These are phyloP conservation scores for Lepus townsendii DNA, from an alignment of 2,797 vertebrate genomes.

Conservation along the genomic window DNA sequence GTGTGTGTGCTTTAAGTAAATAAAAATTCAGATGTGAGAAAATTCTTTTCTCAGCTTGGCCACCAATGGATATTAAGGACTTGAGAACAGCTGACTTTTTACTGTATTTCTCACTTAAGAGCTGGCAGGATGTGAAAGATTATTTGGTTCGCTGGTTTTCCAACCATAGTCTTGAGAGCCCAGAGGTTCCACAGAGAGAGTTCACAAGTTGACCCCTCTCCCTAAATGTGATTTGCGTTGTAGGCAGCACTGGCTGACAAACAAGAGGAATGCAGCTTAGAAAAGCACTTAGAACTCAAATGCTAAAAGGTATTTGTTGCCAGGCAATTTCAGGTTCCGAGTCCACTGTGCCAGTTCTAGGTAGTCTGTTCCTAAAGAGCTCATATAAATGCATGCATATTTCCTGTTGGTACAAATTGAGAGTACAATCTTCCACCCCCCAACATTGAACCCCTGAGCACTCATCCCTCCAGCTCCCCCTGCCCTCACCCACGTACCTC, in stretches of 20 bases:
- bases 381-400: background rate
- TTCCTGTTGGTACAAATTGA: background rate
- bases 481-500: background rate
- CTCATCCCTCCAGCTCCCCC: background rate
- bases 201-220: background rate
- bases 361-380: background rate
- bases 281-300: background rate
- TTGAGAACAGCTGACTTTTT: slow-evolving; percentile 51
- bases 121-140: slow-evolving; percentile 28
- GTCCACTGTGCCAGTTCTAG: background rate
- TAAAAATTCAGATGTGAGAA: slow-evolving; percentile 65
- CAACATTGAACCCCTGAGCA: background rate
- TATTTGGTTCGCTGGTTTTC: slow-evolving; percentile 39
- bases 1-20: slow-evolving; percentile 19
- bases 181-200: background rate
- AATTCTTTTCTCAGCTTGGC: slow-evolving; percentile 57
- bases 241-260: background rate
- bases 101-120: slow-evolving; percentile 56
- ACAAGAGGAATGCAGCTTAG: background rate
- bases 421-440: background rate
- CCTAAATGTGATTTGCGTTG: background rate
- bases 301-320: slow-evolving; percentile 3
- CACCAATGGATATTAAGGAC: slow-evolving; percentile 14
- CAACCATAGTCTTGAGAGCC: background rate
- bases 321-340: background rate